phyloP scores from a whole-genome alignment of 1,140 invertebrate genomes.

The Berghia stephanieae region DNA sequence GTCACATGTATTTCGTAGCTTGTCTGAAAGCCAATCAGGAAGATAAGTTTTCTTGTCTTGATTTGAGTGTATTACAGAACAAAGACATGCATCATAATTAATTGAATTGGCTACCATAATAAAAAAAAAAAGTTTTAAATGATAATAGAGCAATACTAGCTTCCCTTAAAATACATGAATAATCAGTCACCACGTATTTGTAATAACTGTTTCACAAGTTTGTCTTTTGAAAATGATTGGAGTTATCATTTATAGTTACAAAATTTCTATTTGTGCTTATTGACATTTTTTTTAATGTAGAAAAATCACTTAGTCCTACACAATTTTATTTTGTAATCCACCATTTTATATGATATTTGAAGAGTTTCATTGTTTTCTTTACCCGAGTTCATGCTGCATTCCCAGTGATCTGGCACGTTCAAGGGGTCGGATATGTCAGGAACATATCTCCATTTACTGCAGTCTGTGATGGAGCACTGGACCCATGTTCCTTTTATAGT shows the following conservation, averaged over 20 bases:
- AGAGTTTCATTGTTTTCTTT: slow-evolving; percentile 9
- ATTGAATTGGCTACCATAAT: not conserved
- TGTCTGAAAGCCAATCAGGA: slow-evolving; percentile 62
- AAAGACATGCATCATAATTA: not conserved
- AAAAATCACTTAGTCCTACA: not conserved
- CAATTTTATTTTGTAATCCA: not conserved
- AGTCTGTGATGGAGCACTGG: slow-evolving; percentile 70
- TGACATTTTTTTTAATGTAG: not conserved
- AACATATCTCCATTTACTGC: slow-evolving; percentile 72
- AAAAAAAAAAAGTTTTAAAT: not conserved
- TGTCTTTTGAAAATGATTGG: not conserved
- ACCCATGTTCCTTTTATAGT: slow-evolving; percentile 73
- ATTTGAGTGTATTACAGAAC: not conserved
- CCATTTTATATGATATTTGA: not conserved
- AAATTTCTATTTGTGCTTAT: not conserved
- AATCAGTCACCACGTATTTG: not conserved
- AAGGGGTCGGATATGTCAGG: slow-evolving; percentile 71
- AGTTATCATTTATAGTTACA: not conserved
- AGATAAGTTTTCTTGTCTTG: not conserved
- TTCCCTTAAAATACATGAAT: not conserved
- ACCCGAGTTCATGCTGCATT: slow-evolving; percentile 74
- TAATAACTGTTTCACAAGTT: not conserved
- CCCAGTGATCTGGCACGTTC: slow-evolving; percentile 73
- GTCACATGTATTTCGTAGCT: slow-evolving; percentile 67
- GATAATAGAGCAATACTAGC: not conserved